These are phyloP conservation scores for Alectoris magna DNA, from an alignment of 2,797 vertebrate genomes.

Conservation along the genomic window DNA sequence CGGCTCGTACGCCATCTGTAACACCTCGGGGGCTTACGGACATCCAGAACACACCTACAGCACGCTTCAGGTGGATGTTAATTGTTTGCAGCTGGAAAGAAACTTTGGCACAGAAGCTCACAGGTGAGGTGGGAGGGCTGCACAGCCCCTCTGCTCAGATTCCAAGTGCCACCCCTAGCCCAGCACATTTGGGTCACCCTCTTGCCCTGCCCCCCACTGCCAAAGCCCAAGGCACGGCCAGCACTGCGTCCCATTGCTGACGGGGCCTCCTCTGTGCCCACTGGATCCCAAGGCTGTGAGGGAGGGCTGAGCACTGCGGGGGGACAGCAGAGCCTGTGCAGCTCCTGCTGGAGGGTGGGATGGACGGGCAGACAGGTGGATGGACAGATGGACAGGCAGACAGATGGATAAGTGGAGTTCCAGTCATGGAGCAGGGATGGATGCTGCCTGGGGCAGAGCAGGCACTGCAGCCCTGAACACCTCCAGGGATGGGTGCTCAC, in stretches of 20 bases:
- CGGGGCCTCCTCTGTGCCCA: too few relatives aligned
- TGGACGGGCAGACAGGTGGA: too few relatives aligned
- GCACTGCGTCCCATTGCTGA: too few relatives aligned
- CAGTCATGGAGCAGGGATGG: too few relatives aligned
- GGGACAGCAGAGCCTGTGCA: not conserved
- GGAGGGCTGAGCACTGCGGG: too few relatives aligned
- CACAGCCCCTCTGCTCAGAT: not conserved
- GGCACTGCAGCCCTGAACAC: too few relatives aligned
- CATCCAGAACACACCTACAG: not conserved
- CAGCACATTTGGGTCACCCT: not conserved
- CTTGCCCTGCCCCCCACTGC: too few relatives aligned
- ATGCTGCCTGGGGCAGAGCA: too few relatives aligned
- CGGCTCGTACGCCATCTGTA: not conserved
- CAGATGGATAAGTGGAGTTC: not conserved
- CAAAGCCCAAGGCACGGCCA: too few relatives aligned
- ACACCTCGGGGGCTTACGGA: not conserved
- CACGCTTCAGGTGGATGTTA: not conserved
- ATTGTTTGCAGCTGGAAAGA: not conserved
- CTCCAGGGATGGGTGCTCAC: too few relatives aligned
- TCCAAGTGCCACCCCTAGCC: rapidly evolving
- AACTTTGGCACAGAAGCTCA: not conserved
- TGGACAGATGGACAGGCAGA: not conserved
- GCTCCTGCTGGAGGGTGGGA: not conserved
- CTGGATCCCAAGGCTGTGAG: too few relatives aligned
- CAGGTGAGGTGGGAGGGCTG: not conserved